Conservation (phyloP, 2,797 vertebrate genomes). For the Lepus oiostolus region DNA sequence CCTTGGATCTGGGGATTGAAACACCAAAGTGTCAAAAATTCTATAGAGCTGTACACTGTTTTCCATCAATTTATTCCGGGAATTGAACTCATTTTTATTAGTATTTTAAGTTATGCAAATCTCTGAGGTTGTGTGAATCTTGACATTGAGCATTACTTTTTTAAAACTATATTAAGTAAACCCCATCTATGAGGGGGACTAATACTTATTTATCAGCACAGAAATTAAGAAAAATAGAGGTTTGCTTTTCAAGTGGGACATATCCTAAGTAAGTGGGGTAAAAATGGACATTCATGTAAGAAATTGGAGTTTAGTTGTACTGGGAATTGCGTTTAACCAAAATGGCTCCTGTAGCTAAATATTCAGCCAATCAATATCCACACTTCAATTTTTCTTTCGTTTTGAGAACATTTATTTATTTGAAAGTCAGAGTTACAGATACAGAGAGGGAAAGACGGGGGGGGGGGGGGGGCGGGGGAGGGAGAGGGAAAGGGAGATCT, state of each 20-base stretch:
- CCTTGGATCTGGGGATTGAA: neutral
- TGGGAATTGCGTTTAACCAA: neutral
- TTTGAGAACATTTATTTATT: too few species aligned
- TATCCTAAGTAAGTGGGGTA: constrained; percentile 5
- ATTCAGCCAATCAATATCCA: neutral
- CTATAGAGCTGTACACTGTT: constrained; percentile 11
- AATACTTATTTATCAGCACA: neutral
- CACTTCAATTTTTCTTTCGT: neutral
- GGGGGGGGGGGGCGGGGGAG: too few species aligned
- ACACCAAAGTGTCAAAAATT: neutral
- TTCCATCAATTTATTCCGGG: neutral
- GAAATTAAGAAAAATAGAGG: constrained; percentile 34
- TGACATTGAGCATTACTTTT: neutral
- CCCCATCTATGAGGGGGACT: neutral
- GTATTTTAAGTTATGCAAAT: constrained; percentile 4
- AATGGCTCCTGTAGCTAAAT: neutral
- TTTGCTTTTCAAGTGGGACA: constrained; percentile 5
- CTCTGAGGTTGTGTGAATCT: neutral
- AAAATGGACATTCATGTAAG: constrained; percentile 29
- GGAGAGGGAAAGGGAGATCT: too few species aligned
- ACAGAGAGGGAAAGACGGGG: too few species aligned
- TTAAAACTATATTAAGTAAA: constrained; percentile 19
- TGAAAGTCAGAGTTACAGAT: too few species aligned
- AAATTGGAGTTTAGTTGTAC: constrained; percentile 52
- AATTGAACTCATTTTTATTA: neutral